These are phyloP conservation scores for Menidia beryllina DNA, from an alignment of 2,113 vertebrate species.

Conservation along the genomic window DNA sequence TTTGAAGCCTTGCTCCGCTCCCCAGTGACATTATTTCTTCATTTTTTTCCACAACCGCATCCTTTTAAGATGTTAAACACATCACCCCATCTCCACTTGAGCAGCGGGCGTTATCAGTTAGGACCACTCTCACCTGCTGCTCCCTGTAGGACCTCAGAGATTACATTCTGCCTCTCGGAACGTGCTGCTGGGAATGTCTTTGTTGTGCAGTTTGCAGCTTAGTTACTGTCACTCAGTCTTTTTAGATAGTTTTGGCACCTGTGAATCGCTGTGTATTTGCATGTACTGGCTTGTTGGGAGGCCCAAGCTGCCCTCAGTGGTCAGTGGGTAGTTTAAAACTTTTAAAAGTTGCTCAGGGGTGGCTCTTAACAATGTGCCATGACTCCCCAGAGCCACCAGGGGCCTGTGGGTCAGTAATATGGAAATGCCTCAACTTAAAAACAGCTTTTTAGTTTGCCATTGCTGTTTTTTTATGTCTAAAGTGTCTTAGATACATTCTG, in stretches of 20 bases:
- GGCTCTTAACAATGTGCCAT: too few species aligned
- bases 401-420: neutral
- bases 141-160: constrained; percentile 26
- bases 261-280: neutral
- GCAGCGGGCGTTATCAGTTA: constrained; percentile 43
- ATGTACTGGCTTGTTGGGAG: neutral
- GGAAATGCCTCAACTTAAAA: neutral
- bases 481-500: too few species aligned
- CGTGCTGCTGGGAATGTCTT: constrained; percentile 2
- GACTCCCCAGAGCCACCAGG: constrained; percentile 5
- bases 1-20: constrained; percentile 60
- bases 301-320: neutral
- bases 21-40: constrained; percentile 36
- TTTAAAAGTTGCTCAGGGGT: neutral
- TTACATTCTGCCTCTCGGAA: constrained; percentile 25
- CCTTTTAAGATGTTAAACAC: constrained; percentile 47
- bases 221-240: constrained; percentile 29
- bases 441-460: neutral
- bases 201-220: constrained; percentile 4
- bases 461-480: too few species aligned
- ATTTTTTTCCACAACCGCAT: neutral
- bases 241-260: neutral
- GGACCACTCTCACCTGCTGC: constrained; percentile 22
- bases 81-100: constrained; percentile 20
- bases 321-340: neutral